phyloP scores from a whole-genome alignment of 2,888 invertebrate species.

The Stenotaenia linearis region DNA sequence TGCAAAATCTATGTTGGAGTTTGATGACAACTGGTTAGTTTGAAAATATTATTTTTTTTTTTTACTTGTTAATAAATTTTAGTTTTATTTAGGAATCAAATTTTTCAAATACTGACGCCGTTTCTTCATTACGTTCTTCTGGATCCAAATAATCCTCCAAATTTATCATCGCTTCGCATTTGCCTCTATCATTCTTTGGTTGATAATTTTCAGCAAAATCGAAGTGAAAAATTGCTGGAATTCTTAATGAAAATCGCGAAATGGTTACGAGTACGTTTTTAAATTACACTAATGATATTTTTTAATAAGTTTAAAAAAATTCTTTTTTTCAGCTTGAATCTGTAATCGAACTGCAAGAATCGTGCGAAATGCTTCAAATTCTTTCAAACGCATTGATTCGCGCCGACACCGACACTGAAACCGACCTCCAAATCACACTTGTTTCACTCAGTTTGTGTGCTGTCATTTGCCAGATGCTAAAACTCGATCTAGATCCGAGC shows the following conservation, averaged over 20 bases:
- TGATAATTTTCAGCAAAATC: background rate
- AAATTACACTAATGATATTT: background rate
- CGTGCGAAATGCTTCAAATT: background rate
- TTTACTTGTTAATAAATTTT: background rate
- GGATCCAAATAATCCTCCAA: background rate
- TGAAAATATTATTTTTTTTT: background rate
- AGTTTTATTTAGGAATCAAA: background rate
- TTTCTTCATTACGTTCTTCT: background rate
- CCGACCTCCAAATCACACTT: background rate
- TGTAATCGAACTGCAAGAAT: background rate
- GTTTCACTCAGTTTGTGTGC: background rate
- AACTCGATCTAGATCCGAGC: background rate
- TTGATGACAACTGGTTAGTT: background rate
- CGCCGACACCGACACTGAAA: background rate
- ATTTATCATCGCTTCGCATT: background rate
- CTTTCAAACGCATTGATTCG: background rate
- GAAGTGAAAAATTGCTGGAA: background rate
- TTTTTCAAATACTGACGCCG: background rate
- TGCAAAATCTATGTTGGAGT: background rate
- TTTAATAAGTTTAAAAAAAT: background rate
- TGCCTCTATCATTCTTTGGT: background rate
- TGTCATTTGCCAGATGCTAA: background rate
- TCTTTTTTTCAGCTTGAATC: background rate
- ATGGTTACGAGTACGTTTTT: background rate
- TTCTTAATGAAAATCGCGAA: background rate